A percentile compares a stretch with the other conserved stretches of the same genome.
Conservation (phyloP, 2,888 invertebrate species). For the Ochlodes sylvanus region DNA sequence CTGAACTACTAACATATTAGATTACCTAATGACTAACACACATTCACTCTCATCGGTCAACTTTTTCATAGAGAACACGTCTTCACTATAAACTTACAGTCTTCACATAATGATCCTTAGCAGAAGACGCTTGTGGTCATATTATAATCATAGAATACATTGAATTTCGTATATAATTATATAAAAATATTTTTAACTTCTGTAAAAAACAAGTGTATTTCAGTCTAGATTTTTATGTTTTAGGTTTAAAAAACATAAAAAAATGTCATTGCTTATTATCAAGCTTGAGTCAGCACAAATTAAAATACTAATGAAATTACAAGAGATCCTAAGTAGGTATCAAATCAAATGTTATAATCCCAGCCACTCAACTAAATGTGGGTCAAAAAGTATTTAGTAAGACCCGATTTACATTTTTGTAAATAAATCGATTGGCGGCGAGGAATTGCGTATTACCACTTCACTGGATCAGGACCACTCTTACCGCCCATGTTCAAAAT, state of each 20-base stretch:
- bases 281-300: neutral
- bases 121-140: neutral
- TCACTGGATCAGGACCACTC: constrained; percentile 45
- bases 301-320: neutral
- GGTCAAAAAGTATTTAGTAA: constrained; percentile 15
- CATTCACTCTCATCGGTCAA: constrained; percentile 27
- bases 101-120: constrained; percentile 8
- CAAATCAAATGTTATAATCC: neutral
- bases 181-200: no score
- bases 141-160: no score
- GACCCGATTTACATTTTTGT: constrained; percentile 13
- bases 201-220: neutral
- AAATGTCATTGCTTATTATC: neutral
- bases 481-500: constrained; percentile 56
- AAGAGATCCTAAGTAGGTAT: neutral
- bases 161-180: no score
- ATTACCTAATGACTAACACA: constrained; percentile 31
- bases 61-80: constrained; percentile 22
- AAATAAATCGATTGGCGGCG: constrained; percentile 18
- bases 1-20: constrained; percentile 37
- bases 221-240: no score
- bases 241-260: no score
- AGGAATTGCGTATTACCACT: constrained; percentile 43
- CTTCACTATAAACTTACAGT: constrained; percentile 7
- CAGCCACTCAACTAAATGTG: neutral